These are phyloP conservation scores for Pungitius pungitius DNA, from an alignment of 2,113 vertebrate species.

Conservation along the genomic window DNA sequence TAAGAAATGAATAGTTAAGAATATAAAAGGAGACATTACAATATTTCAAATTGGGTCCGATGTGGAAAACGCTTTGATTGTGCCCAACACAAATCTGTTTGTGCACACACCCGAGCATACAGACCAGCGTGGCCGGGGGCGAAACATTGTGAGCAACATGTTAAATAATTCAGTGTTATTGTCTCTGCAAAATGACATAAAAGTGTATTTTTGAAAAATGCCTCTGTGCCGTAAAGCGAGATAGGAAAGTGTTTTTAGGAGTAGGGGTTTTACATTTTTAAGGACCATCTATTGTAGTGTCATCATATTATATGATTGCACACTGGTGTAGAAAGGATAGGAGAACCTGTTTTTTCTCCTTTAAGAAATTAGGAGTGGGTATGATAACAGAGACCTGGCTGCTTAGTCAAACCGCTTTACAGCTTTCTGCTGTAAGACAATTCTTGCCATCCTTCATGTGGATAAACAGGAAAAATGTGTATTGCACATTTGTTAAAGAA, in stretches of 20 bases:
- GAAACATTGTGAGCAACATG: constrained; percentile 58
- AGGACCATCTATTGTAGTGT: constrained; percentile 31
- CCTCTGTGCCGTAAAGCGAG: constrained; percentile 1
- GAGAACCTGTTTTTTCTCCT: constrained; percentile 1
- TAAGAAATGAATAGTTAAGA: not conserved
- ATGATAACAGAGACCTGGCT: not conserved
- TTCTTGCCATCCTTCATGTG: constrained; percentile 14
- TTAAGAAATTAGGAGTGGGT: constrained; percentile 16
- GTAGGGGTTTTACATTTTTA: constrained; percentile 36
- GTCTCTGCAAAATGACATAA: constrained; percentile 30
- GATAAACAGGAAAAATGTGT: not conserved
- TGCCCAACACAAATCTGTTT: constrained; percentile 20
- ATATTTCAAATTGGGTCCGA: not conserved
- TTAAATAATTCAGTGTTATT: constrained; percentile 58
- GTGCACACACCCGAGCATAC: not conserved
- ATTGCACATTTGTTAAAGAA: not conserved
- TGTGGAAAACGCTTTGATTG: not conserved
- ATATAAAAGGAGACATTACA: not conserved
- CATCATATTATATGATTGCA: not conserved
- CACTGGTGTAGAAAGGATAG: not conserved
- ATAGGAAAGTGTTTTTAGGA: not conserved
- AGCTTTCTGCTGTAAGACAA: constrained; percentile 35
- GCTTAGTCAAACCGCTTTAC: constrained; percentile 19
- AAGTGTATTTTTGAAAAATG: constrained; percentile 12
- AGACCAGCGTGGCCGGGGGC: not conserved